A percentile compares a stretch with the other conserved stretches of the same genome.
These are phyloP conservation scores for Heliothis peltigera DNA, from an alignment of 2,888 invertebrate genomes.

Conservation along the genomic window DNA sequence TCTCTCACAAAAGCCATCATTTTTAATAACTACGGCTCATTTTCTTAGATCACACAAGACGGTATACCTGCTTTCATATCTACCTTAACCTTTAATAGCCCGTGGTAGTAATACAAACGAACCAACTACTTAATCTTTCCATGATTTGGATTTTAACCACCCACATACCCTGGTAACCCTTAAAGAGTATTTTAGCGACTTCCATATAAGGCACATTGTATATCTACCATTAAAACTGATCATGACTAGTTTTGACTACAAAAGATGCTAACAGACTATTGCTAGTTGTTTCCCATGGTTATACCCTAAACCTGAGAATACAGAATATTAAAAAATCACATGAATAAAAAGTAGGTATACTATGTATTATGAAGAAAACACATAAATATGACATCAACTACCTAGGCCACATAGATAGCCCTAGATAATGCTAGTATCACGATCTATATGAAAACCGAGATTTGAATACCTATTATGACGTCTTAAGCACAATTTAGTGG, in stretches of 20 bases:
- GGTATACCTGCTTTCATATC: conserved; percentile 1
- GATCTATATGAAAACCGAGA: too few relatives aligned
- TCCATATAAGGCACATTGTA: conserved; percentile 20
- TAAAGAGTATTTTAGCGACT: conserved; percentile 38
- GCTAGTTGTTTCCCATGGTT: too few relatives aligned
- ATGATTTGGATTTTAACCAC: conserved; percentile 35
- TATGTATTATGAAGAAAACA: too few relatives aligned
- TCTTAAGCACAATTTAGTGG: too few relatives aligned
- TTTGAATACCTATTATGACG: too few relatives aligned
- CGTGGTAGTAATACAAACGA: conserved; percentile 29
- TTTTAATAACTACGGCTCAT: not conserved
- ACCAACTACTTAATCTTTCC: conserved; percentile 27
- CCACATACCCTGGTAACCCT: conserved; percentile 30
- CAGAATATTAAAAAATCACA: too few relatives aligned
- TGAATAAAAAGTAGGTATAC: too few relatives aligned
- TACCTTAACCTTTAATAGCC: conserved; percentile 4
- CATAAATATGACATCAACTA: too few relatives aligned
- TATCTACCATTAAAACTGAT: not conserved
- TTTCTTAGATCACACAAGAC: conserved; percentile 23
- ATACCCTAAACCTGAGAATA: too few relatives aligned
- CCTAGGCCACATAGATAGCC: too few relatives aligned
- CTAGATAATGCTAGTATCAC: too few relatives aligned
- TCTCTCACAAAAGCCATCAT: not conserved
- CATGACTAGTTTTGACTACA: not conserved
- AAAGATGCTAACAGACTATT: not conserved